These are phyloP conservation scores for Phymastichus coffea DNA, from an alignment of 1,140 invertebrate genomes.

Conservation along the genomic window DNA sequence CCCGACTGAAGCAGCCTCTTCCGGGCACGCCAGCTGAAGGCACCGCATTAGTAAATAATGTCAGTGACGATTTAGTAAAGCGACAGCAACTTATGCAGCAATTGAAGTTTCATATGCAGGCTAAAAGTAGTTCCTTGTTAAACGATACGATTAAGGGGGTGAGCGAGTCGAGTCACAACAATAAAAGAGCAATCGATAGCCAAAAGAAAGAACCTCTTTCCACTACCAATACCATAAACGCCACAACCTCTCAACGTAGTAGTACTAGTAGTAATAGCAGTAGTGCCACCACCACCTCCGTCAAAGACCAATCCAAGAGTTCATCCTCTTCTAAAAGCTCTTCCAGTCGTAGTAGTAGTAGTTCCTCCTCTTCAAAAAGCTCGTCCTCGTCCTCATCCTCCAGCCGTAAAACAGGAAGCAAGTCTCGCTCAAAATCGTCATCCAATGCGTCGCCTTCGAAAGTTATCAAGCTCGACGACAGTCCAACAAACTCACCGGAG, in stretches of 20 bases:
- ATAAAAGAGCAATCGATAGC: conserved; percentile 24
- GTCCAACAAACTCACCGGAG: conserved; percentile 2
- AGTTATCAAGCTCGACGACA: conserved; percentile 42
- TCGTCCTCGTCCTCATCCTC: conserved; percentile 46
- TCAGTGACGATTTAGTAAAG: neutral
- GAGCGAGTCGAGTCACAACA: conserved; percentile 17
- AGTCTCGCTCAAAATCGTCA: conserved; percentile 47
- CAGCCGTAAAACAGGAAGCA: conserved; percentile 47
- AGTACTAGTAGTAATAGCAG: conserved; percentile 23
- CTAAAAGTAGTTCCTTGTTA: conserved; percentile 22
- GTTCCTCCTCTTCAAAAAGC: conserved; percentile 39
- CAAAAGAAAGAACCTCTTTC: conserved; percentile 22
- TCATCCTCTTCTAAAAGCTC: conserved; percentile 31
- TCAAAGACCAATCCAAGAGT: conserved; percentile 21
- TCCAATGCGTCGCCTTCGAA: conserved; percentile 40
- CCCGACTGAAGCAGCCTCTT: conserved; percentile 56
- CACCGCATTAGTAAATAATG: conserved; percentile 19
- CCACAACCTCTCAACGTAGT: conserved; percentile 17
- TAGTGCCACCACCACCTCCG: too few relatives aligned
- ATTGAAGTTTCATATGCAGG: conserved; percentile 14
- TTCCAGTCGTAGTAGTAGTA: conserved; percentile 31
- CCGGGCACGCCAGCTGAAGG: neutral
- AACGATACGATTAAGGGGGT: conserved; percentile 10
- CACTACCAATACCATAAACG: neutral
- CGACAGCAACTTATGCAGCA: conserved; percentile 17